phyloP scores from a whole-genome alignment of 1,140 invertebrate species.

The Brachionus sp. region DNA sequence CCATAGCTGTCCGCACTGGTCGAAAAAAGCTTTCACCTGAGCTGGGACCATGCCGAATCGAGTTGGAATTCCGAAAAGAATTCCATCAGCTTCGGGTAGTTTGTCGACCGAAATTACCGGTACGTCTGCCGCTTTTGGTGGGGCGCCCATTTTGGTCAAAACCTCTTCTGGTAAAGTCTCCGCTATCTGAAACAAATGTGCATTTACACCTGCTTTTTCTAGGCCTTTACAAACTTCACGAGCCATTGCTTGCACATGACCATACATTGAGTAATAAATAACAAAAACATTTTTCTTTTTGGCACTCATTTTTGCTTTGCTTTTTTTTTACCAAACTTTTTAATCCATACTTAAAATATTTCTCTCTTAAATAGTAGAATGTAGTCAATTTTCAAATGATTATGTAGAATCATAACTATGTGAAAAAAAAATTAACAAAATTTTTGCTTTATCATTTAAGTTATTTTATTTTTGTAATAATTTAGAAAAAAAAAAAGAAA shows the following conservation, averaged over 20 bases:
- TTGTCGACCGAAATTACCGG: background rate
- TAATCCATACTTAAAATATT: background rate
- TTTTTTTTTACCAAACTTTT: background rate
- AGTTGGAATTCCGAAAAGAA: conserved; percentile 41
- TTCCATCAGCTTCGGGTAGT: conserved; percentile 21
- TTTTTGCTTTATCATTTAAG: background rate
- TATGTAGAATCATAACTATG: background rate
- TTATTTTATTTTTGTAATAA: too few relatives aligned
- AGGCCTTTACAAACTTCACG: conserved; percentile 12
- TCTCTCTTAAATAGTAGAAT: background rate
- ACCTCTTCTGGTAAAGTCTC: conserved; percentile 39
- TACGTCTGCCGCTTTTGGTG: conserved; percentile 14
- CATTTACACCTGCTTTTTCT: conserved; percentile 43
- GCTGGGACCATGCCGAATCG: conserved; percentile 33
- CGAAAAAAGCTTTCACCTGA: conserved; percentile 37
- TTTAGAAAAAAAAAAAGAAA: background rate
- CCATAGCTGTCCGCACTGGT: conserved; percentile 34
- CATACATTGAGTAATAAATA: conserved; percentile 45
- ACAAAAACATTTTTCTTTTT: conserved; percentile 45
- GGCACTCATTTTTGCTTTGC: background rate
- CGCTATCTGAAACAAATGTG: conserved; percentile 20
- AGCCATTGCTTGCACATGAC: conserved; percentile 38
- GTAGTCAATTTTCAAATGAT: background rate
- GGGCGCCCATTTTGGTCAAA: conserved; percentile 34
- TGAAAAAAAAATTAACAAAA: background rate